phyloP scores from a whole-genome alignment of 2,888 invertebrate species.

The Oscheius sp. region DNA sequence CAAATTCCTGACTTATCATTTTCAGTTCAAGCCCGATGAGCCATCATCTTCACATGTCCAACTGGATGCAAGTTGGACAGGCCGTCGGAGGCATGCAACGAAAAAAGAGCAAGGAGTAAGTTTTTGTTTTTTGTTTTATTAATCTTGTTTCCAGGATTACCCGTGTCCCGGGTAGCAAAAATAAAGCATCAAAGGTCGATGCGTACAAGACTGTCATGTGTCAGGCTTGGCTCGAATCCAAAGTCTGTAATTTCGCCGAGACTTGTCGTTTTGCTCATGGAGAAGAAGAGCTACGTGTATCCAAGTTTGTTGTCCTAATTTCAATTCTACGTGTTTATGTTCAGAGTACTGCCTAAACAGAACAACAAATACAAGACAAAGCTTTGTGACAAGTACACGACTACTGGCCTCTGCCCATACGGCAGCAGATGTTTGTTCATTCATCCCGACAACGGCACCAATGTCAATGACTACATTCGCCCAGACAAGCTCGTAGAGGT shows the following conservation, averaged over 20 bases:
- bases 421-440: constrained; percentile 71
- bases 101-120: constrained; percentile 12
- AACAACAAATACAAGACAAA: constrained; percentile 72
- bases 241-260: constrained; percentile 65
- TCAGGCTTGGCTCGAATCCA: constrained; percentile 69
- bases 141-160: constrained; percentile 74
- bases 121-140: background rate
- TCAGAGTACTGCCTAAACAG: constrained; percentile 56
- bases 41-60: constrained; percentile 25
- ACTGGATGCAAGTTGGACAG: constrained; percentile 10
- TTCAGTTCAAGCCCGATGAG: constrained; percentile 34
- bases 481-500: constrained; percentile 61
- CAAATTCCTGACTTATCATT: background rate
- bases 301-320: constrained; percentile 46
- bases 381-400: constrained; percentile 73
- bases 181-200: constrained; percentile 57
- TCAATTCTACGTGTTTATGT: background rate
- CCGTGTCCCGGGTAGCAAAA: constrained; percentile 3
- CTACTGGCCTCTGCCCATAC: constrained; percentile 71
- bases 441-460: constrained; percentile 63
- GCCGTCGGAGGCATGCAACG: constrained; percentile 14
- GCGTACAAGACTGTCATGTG: constrained; percentile 73
- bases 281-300: constrained; percentile 66
- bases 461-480: constrained; percentile 60
- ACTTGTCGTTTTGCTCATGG: constrained; percentile 71